These are phyloP conservation scores for Tokudaia muenninki DNA, from an alignment of 2,797 vertebrate genomes.

Conservation along the genomic window DNA sequence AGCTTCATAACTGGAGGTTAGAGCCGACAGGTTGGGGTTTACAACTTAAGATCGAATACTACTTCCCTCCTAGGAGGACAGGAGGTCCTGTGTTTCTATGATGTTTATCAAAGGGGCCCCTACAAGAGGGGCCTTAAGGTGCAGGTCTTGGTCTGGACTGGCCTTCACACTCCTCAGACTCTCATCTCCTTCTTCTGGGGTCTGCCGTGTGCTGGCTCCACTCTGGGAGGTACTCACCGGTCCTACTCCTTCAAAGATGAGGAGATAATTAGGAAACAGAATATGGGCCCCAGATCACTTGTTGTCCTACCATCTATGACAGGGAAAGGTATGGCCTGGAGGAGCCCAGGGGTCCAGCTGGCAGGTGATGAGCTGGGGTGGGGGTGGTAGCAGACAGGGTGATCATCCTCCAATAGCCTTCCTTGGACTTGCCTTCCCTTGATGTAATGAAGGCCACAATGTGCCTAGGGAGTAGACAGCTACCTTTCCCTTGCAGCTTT, in stretches of 20 bases:
- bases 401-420: background rate
- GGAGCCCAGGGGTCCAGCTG: background rate
- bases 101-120: background rate
- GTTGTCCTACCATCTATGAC: background rate
- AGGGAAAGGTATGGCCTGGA: background rate
- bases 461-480: background rate
- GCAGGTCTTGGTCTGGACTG: no score
- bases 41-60: background rate
- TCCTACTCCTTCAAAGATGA: background rate
- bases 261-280: background rate
- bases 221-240: background rate
- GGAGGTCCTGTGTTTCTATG: background rate
- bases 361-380: background rate
- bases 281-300: background rate
- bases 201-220: background rate
- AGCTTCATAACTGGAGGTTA: background rate
- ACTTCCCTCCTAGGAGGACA: background rate
- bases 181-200: background rate
- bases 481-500: no score
- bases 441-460: background rate
- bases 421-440: background rate
- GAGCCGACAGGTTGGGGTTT: background rate
- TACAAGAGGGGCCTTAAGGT: background rate
- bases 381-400: background rate
- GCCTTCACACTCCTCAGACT: background rate